Evolutionary conservation across 37 sponge, comb jelly and placozoan genomes (phyloP), one percentile per base, ranked within the genome.

Genomic region (Chondrosia reniformis): DNA sequence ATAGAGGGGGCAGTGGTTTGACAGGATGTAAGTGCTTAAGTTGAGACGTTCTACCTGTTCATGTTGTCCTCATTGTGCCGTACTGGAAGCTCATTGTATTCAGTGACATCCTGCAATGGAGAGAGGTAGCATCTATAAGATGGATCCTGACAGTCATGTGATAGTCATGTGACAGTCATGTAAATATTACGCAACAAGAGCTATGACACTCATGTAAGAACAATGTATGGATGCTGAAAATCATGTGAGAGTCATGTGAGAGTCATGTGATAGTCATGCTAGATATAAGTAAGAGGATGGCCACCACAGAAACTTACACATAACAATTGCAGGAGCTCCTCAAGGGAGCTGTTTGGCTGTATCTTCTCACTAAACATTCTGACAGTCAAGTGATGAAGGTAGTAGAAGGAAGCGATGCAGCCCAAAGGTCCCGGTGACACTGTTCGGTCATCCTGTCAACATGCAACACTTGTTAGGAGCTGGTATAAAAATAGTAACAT

Each of bases 371-470:
- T 80, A 74, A 98, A 95, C 73, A 92, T 57, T 41, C 75, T 87
- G 46, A 98, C 87, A 36, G 99, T 90, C 13, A 24, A 63, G 83
- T 98, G 95, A 45, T 85, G 84, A 46, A 98, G 88, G 79, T 98
- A 98, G 87, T 98, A 98, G 89, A 75, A 98, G 61, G 99, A 98
- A 7, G 95, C 91, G 15, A 98, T 92, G 54, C 87, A 89, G n/a
- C 99, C 99, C 6, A 87, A 80, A 17, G 85, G 81, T 12, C 73
- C 73, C 0, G 96, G 82, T 0, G 43, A 41, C 21, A 95, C 43
- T 5, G 86, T 85, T 24, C 85, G 46, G 6, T 85, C 92, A 76
- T 91, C 95, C 86, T 86, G 80, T 27, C 57, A 45, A 3, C 38
- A 38, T 4, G 37, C 32, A 0, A 45, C 24, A 5, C 24, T 63